Base-by-base conservation (phyloP, 2,113 vertebrate genomes). In the Pluvialis apricaria region DNA sequence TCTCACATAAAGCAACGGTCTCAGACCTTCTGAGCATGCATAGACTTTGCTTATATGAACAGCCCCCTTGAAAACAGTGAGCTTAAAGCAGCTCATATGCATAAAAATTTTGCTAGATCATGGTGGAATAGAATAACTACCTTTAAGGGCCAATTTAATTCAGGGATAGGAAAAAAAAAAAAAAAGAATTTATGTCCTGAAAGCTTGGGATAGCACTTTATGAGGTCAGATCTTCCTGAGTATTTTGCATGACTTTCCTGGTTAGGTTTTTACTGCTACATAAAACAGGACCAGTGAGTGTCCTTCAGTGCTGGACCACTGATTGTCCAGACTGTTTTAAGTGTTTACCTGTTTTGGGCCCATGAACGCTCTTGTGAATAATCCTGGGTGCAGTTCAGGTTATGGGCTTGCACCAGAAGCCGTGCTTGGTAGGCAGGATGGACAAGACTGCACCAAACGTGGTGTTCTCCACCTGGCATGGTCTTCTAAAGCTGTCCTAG, bases 381-480 rank as follows among this genome's bases (percentile, higher is more conserved):
- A 13, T 55, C 25, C 70, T 65, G 18, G 70, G 73, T 2, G 3
- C 42, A 60, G 44, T 38, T 55, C 36, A 55, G 9, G 11, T 32
- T 45, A 17, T 0, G 1, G 66, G 18, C 13, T 55, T 55, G 70
- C 21, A 36, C 26, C 62, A 69, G n/a, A 51, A 76, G 18, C 31
- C 15, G 5, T 28, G 2, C 18, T 78, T 3, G 22, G 7, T 7
- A 26, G 38, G 29, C n/a, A 24, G 19, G 31, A 54, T 65, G n/a
- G 47, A 65, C 34, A 73, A 52, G 11, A 11, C 34, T 61, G 16
- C 0, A 0, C 31, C 36, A 61, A 22, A 64, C 0, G 1, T 57
- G 26, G 3, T 6, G 2, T 44, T 72, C 7, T 55, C 28, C 7
- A 36, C 34, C 18, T 92, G 4, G 0, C 7, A 1, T n/a, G 14